Conservation (phyloP, 2,113 vertebrate genomes). For the Emydocephalus ijimae region DNA sequence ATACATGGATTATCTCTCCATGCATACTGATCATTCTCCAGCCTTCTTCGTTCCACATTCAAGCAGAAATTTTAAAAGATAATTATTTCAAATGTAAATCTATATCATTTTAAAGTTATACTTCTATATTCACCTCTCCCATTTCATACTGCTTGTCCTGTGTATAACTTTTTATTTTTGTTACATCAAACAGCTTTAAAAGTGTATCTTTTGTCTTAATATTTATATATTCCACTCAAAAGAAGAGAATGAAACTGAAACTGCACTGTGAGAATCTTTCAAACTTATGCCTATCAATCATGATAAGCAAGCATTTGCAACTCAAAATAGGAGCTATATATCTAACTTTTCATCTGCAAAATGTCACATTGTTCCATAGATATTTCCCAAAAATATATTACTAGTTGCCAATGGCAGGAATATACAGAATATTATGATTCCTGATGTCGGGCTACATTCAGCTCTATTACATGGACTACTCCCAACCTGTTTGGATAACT, state of each 20-base stretch:
- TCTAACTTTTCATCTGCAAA: not conserved
- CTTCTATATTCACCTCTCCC: not conserved
- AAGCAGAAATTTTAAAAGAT: not conserved
- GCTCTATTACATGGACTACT: not conserved
- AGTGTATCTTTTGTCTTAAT: not conserved
- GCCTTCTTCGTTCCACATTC: too few species aligned
- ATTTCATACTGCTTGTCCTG: not conserved
- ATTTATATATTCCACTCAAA: not conserved
- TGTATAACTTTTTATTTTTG: not conserved
- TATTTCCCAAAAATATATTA: not conserved
- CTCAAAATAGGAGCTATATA: not conserved
- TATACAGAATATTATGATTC: not conserved
- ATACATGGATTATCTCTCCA: not conserved
- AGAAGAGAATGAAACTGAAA: not conserved
- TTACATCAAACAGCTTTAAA: not conserved
- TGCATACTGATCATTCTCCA: not conserved
- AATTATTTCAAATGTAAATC: not conserved
- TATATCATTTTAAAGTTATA: not conserved
- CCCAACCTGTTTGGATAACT: not conserved
- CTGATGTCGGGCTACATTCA: not conserved
- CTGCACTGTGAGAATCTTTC: not conserved
- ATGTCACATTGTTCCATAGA: not conserved
- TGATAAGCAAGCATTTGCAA: not conserved
- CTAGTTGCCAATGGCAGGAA: not conserved
- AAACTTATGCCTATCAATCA: not conserved